A percentile compares a stretch with the other conserved stretches of the same genome.
Conservation (phyloP, 2,113 vertebrate species). For the Pandion haliaetus region DNA sequence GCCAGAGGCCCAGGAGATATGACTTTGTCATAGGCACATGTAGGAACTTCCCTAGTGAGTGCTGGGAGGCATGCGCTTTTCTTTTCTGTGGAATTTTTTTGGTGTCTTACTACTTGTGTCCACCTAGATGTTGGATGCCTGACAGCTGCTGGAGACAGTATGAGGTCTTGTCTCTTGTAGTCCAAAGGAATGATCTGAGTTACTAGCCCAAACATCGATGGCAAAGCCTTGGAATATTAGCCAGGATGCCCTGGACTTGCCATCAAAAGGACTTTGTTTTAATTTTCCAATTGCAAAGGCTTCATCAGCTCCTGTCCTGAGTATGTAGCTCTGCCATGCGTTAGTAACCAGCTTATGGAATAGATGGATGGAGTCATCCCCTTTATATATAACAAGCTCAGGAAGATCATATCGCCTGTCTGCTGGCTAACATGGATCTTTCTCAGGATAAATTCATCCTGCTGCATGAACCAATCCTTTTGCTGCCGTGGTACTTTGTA, state of each 20-base stretch:
- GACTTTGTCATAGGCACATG: not conserved
- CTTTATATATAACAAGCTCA: not conserved
- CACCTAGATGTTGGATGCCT: not conserved
- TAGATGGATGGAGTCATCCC: not conserved
- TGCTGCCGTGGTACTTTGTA: not conserved
- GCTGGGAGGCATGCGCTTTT: not conserved
- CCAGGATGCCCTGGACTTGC: not conserved
- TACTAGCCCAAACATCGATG: not conserved
- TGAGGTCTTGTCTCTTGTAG: not conserved
- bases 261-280: not conserved
- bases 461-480: not conserved
- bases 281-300: not conserved
- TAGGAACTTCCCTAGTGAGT: not conserved
- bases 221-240: not conserved
- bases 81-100: not conserved
- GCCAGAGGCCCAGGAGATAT: not conserved
- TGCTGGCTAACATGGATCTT: not conserved
- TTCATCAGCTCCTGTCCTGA: not conserved
- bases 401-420: not conserved
- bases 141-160: not conserved
- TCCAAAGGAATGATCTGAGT: not conserved
- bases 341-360: not conserved
- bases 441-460: not conserved
- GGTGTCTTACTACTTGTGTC: too few relatives aligned
- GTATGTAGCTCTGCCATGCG: not conserved